Evolutionary conservation across 1,140 invertebrate species (phyloP), one percentile per base, ranked within the genome.

Genomic region (Diorhabda sublineata): DNA sequence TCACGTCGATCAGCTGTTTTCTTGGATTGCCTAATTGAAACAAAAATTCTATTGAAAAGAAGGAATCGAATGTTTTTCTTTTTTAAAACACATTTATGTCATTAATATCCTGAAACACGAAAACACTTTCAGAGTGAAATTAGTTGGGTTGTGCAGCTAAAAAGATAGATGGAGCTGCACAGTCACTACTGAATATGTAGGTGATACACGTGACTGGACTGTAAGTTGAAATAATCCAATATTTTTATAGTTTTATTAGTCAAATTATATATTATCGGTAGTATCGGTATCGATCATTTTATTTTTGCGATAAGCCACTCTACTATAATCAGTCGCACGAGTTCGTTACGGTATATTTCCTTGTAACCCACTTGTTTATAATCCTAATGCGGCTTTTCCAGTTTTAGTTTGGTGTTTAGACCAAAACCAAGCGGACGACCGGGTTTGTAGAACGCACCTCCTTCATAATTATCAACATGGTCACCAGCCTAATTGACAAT

Each of bases 361-460:
- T 52, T 52, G n/a, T 52, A 52, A 52, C 47, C 47, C 47, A 52
- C 47, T 52, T 52, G 47, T 52, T 52, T 6, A 52, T 26, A n/a
- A 8, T 52, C 47, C 47, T 52, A 52, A 52, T 52, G 47, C n/a
- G 47, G 47, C 47, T 52, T 52, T 52, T 52, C 47, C 47, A 52
- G 47, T 52, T 52, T 52, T n/a, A n/a, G 47, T 52, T 52, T 52
- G 47, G 47, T 52, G 47, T 52, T 52, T 52, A 52, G 47, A 52
- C 47, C 47, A 52, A 52, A 52, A 52, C 47, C 47, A 52, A 52
- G n/a, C 47, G 47, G n/a, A 52, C 3, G 47, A 52, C 47, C 6
- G 47, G 47, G 47, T 52, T 52, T 52, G 47, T 52, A n/a, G 47
- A 52, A 52, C 47, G 47, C 47, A n/a, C n/a, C 47, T 52, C 47